phyloP scores from a whole-genome alignment of 2,113 vertebrate species.

The Epinephelus fuscoguttatus region DNA sequence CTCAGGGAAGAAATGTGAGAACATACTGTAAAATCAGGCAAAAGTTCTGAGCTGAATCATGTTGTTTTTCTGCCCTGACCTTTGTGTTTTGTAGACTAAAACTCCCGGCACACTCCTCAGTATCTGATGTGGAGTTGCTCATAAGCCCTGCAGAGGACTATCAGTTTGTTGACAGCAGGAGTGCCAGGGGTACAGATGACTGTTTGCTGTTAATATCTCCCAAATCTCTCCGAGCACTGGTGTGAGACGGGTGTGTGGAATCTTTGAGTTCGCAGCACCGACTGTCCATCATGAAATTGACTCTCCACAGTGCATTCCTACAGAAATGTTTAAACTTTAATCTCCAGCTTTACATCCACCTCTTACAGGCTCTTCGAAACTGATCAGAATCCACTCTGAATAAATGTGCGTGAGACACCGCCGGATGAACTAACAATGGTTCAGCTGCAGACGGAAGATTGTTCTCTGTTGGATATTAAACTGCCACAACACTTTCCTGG shows the following conservation, averaged over 20 bases:
- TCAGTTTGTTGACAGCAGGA: conserved; percentile 33
- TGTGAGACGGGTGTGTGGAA: conserved; percentile 43
- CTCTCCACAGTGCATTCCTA: not conserved
- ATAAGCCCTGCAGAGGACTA: conserved; percentile 21
- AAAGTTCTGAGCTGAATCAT: not conserved
- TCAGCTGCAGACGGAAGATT: conserved; percentile 62
- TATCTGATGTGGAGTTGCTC: conserved; percentile 17
- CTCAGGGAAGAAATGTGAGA: conserved; percentile 34
- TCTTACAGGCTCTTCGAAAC: not conserved
- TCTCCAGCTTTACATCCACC: conserved; percentile 11
- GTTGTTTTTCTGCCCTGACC: not conserved
- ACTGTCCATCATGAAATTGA: conserved; percentile 18
- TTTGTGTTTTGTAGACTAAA: conserved; percentile 10
- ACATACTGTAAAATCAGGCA: conserved; percentile 12
- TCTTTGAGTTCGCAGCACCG: conserved; percentile 14
- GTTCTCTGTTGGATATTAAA: conserved; percentile 77
- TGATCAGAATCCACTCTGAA: conserved; percentile 17
- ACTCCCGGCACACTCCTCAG: conserved; percentile 6
- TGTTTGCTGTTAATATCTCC: conserved; percentile 45
- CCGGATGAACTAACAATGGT: conserved; percentile 25
- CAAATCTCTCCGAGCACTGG: conserved; percentile 31
- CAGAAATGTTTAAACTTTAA: conserved; percentile 14
- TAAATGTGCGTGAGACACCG: conserved; percentile 37
- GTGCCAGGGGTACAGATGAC: conserved; percentile 24
- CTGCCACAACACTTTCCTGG: conserved; percentile 44